Conservation (phyloP, 2,797 vertebrate genomes). For the Cossypha polioptera region DNA sequence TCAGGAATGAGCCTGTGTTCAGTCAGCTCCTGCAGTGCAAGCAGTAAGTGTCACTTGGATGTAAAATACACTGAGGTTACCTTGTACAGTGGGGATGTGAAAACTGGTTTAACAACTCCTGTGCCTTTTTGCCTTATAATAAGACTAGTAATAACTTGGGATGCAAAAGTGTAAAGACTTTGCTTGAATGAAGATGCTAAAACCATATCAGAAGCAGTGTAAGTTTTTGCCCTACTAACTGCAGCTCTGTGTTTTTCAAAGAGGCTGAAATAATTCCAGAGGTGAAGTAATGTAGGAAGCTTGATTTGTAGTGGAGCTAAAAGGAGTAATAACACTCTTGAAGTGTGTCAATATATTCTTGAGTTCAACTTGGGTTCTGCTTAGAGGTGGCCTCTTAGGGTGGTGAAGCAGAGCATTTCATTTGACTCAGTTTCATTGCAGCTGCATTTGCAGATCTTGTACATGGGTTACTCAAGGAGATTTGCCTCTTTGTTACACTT, state of each 20-base stretch:
- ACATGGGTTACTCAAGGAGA: neutral
- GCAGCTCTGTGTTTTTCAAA: neutral
- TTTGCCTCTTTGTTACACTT: neutral
- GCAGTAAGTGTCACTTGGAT: constrained; percentile 83
- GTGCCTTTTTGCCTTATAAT: neutral
- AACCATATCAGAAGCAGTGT: neutral
- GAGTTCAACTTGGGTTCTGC: neutral
- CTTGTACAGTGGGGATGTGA: neutral
- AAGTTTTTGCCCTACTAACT: neutral
- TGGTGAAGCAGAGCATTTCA: neutral
- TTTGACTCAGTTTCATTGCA: neutral
- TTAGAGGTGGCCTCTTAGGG: neutral
- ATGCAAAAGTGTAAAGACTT: neutral
- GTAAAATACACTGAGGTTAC: neutral
- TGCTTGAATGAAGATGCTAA: neutral
- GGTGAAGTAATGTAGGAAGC: neutral
- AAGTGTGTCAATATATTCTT: neutral
- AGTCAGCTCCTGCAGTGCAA: constrained; percentile 94
- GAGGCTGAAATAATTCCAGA: neutral
- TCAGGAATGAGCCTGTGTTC: constrained; percentile 94
- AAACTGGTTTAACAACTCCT: neutral
- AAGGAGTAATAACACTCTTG: neutral
- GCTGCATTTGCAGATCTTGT: neutral
- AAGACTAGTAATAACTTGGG: neutral
- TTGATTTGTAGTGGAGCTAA: neutral